Conservation (phyloP, 2,797 vertebrate species). For the Anolis apletophallus region DNA sequence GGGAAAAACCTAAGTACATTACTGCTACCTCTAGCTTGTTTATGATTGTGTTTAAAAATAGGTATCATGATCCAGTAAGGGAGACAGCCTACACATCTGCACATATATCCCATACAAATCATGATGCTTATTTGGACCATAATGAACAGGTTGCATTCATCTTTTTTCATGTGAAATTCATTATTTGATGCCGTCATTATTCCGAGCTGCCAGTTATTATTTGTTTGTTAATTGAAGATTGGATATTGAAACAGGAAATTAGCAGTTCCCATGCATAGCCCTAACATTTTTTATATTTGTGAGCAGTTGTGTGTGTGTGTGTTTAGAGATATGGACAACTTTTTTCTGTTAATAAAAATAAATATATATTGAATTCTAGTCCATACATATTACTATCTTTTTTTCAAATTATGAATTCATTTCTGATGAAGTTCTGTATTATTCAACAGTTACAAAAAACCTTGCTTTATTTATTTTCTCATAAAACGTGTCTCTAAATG, state of each 20-base stretch:
- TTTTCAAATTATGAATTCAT: neutral
- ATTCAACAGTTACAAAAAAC: neutral
- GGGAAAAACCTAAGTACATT: slow-evolving; percentile 19
- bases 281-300: neutral
- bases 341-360: neutral
- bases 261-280: too few species aligned
- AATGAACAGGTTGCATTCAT: neutral
- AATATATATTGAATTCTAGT: neutral
- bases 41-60: slow-evolving; percentile 21
- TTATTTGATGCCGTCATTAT: neutral
- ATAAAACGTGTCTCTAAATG: too few species aligned
- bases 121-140: neutral
- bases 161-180: neutral
- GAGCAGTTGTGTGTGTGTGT: neutral
- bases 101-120: neutral
- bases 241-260: neutral
- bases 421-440: neutral
- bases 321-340: neutral
- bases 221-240: neutral
- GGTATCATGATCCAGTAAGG: neutral
- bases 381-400: too few species aligned
- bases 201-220: neutral
- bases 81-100: neutral
- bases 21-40: slow-evolving; percentile 20
- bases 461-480: too few species aligned